Base-by-base conservation (phyloP, 2,113 vertebrate species). In the Hyla sarda region DNA sequence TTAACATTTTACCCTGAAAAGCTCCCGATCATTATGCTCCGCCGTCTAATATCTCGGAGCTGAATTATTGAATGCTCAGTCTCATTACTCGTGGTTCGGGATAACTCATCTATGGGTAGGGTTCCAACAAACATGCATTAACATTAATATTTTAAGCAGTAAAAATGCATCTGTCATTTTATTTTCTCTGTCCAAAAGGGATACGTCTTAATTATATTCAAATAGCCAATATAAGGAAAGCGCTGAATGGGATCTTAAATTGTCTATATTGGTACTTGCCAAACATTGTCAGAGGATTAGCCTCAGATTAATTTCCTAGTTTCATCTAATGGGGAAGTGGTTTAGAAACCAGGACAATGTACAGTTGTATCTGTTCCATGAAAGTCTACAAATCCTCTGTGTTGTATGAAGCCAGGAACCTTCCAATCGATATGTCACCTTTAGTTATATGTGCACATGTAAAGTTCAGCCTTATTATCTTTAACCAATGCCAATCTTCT, bases 91-190 rank as follows among this genome's bases (percentile, higher is more conserved):
- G 37, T 45, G 32, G 30, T 60, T 86, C 81, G 50, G 50, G 73
- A 86, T 80, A 86, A 86, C 84, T 86, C 67, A 73, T 45, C 54
- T 80, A 86, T 72, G 84, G 48, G 62, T 80, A 54, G 41, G 60
- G 34, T 86, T 86, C 76, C 76, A 86, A 86, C 76, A 81, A 67
- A 47, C 47, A 47, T 86, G 77, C 84, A 80, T 81, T 86, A 86
- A 73, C 84, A 86, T 86, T 72, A 86, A 86, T 81, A 81, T 86
- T 86, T 86, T 28, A 86, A 81, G 47, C 23, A 45, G 23, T 32
- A 81, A 81, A 80, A 80, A 86, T 30, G 76, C 76, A 48, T 80
- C 23, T 80, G 75, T 72, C 84, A 79, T 73, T 73, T 65, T 50
- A n/a, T 78, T 74, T 69, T 76, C 83, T 84, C 54, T 17, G 23